These are phyloP conservation scores for Patella vulgata DNA, from an alignment of 1,140 invertebrate species.

Conservation along the genomic window DNA sequence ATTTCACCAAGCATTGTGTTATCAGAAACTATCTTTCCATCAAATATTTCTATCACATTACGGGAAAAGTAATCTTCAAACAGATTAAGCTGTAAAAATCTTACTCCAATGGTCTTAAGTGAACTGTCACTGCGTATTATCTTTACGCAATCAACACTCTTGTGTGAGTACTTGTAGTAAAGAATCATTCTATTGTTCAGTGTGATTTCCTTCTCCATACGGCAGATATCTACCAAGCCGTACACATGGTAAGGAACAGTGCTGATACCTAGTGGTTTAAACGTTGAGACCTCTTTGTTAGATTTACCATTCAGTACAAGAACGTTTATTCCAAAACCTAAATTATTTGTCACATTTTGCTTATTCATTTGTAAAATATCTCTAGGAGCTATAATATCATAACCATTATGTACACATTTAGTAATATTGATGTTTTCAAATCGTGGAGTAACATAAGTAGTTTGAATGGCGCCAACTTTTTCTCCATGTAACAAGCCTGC, in stretches of 20 bases:
- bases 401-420: constrained; percentile 88
- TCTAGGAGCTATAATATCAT: constrained; percentile 89
- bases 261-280: constrained; percentile 66
- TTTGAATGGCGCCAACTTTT: constrained; percentile 87
- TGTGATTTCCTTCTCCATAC: constrained; percentile 89
- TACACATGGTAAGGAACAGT: constrained; percentile 95
- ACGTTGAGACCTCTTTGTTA: constrained; percentile 84
- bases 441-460: constrained; percentile 82
- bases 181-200: constrained; percentile 91
- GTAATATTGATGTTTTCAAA: constrained; percentile 86
- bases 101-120: constrained; percentile 49
- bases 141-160: constrained; percentile 96
- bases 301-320: constrained; percentile 93
- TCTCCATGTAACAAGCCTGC: constrained; percentile 95
- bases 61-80: constrained; percentile 89
- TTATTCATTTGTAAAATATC: constrained; percentile 65
- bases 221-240: constrained; percentile 95
- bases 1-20: constrained; percentile 71
- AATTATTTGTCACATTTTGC: constrained; percentile 79
- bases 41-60: constrained; percentile 88
- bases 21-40: constrained; percentile 92
- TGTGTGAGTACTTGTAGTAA: constrained; percentile 98
- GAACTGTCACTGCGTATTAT: constrained; percentile 75
- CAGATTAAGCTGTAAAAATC: constrained; percentile 90
- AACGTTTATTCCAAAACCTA: constrained; percentile 90